Base-by-base conservation (phyloP, 2,888 invertebrate genomes). In the Lithophane ornitopus region DNA sequence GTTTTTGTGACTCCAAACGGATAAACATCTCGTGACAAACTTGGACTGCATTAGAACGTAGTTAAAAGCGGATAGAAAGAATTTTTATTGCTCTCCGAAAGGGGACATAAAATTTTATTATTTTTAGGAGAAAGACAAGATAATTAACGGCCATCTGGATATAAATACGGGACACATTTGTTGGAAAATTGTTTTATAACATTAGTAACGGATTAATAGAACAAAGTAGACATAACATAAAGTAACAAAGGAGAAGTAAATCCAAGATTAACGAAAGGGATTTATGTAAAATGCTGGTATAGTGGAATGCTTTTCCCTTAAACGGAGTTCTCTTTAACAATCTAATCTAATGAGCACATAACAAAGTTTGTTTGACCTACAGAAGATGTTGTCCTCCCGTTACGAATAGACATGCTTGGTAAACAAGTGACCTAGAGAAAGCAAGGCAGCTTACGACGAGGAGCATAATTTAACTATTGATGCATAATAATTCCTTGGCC, bases 11-110 rank as follows among this genome's bases (percentile, higher is more conserved):
- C 88, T 92, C 87, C 87, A 85, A 92, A 93, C 86, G 91, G 90
- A 93, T 93, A 92, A 92, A 93, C 89, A 90, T 90, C 92, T 90
- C 84, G 81, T 86, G 90, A 89, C 85, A 85, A 89, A 88, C 86
- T 89, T 88, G 88, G 85, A 89, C 89, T 92, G 91, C 91, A 92
- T 93, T 92, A 93, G 92, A 91, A 91, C 88, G 91, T 90, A 92
- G 92, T 94, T 93, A 94, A 94, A 91, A 92, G 89, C 88, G 90
- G 87, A 90, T 83, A 81, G 91, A 90, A 94, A 92, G 94, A 95
- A 94, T 94, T 94, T 95, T 95, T 94, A 95, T 94, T 90, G 86
- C 91, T 89, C 85, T 91, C 90, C 90, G 82, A 91, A 94, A 92
- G 87, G 74, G 91, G 89, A 93, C 93, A 93, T 94, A 93, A 95